Evolutionary conservation across 2,888 invertebrate species (phyloP), one percentile per base, ranked within the genome.

Genomic region (Meandrusa payeni): DNA sequence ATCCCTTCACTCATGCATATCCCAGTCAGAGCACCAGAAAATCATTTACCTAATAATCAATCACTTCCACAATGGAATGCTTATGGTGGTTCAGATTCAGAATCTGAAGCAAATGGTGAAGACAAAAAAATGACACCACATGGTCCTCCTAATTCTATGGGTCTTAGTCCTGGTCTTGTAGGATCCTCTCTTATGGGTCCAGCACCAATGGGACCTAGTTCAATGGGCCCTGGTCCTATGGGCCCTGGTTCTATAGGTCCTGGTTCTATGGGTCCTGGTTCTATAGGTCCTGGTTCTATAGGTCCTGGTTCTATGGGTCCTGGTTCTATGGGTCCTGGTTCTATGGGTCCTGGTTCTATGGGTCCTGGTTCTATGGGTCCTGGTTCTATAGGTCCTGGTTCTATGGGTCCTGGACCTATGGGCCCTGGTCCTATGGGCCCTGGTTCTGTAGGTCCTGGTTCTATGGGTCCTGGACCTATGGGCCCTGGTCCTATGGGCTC

Each of bases 1-100:
- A 57, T 81, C 45, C 78, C 76, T 39, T 53, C 81, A 11, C 67
- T 79, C 3, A 83, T 82, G 81, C 83, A 85, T 62, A 63, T 78
- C 5, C 69, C 80, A 49, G 57, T 79, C 11, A 67, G 66, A 57
- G 71, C 69, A 6, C 77, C 76, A 15, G 70, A 74, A 32, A 69
- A 68, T 19, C 61, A 62, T 28, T 59, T 69, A 32, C 58, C 72
- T 3, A 72, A 75, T 40, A 56, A 67, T 22, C 54, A 49, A 19
- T 63, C 65, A 26, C 56, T 57, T 40, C 63, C 64, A 41, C 61
- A 67, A 34, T 83, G 86, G 82, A 58, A 52, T 11, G 52, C 56
- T 36, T 51, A 58, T 19, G 46, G 61, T 34, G 55, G 52, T 20
- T 50, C 50, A 1, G 53, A 53, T 32, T 47, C 64, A 48, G 69